phyloP scores from a whole-genome alignment of 2,888 invertebrate species.

The Saturnia japonica region DNA sequence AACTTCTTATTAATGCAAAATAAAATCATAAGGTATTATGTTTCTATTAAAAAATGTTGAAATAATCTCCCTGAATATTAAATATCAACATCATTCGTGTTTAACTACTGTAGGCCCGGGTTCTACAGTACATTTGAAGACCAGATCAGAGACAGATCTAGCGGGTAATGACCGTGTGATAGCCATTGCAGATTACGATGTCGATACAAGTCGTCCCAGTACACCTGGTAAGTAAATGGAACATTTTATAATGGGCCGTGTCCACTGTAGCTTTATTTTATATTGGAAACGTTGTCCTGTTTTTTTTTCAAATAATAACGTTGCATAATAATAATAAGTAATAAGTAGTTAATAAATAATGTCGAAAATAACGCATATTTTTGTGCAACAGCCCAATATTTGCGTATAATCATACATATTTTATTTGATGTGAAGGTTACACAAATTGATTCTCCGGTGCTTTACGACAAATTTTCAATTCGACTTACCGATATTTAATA shows the following conservation, averaged over 20 bases:
- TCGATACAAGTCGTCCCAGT: conserved; percentile 83
- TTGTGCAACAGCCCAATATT: no score
- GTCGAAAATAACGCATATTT: no score
- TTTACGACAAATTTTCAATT: no score
- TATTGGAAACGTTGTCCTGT: neutral
- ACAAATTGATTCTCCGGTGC: no score
- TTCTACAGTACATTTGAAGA: conserved; percentile 80
- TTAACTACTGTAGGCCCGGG: conserved; percentile 71
- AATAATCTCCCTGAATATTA: neutral
- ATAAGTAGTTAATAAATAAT: no score
- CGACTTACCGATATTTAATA: no score
- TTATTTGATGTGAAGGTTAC: no score
- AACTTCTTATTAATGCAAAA: no score
- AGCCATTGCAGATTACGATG: conserved; percentile 82
- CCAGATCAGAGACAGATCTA: conserved; percentile 71
- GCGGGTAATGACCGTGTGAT: conserved; percentile 78
- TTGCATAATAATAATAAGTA: no score
- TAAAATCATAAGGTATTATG: no score
- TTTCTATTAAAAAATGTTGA: neutral
- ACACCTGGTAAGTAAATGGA: conserved; percentile 76
- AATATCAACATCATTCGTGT: neutral
- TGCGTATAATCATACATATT: no score
- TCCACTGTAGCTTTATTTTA: neutral
- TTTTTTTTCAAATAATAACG: neutral
- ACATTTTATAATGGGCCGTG: neutral